Percentiles rank a stretch among this genome's conserved stretches.
Conservation (phyloP, 2,113 vertebrate genomes). For the Castor canadensis region DNA sequence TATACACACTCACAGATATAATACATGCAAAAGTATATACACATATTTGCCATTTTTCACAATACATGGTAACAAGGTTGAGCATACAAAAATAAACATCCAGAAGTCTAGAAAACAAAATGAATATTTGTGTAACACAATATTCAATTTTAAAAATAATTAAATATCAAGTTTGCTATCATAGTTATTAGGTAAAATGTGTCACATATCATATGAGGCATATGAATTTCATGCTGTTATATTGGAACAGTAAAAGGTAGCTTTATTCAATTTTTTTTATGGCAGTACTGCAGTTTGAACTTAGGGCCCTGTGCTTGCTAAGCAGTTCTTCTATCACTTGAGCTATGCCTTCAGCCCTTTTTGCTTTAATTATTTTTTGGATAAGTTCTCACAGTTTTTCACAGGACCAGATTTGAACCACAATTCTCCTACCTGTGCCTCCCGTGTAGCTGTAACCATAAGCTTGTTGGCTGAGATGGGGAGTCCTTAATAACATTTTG, state of each 20-base stretch:
- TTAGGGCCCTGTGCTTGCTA: no score
- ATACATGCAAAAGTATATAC: not conserved
- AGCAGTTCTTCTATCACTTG: no score
- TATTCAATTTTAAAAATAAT: slow-evolving; percentile 20
- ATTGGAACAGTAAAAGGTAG: not conserved
- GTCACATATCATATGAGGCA: not conserved
- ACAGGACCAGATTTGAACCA: no score
- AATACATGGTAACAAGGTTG: not conserved
- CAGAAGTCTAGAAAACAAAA: not conserved
- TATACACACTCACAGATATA: not conserved
- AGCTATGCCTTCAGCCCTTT: no score
- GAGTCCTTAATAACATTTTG: no score
- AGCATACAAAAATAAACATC: not conserved
- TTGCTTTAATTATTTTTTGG: no score
- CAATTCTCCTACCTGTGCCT: no score
- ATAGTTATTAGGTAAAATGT: not conserved
- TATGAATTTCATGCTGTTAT: not conserved
- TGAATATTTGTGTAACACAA: not conserved
- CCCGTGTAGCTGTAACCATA: no score
- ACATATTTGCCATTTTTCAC: not conserved
- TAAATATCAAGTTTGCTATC: not conserved
- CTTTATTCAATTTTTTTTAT: no score
- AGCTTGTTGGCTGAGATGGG: no score
- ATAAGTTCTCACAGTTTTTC: no score
- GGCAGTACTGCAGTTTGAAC: no score